Evolutionary conservation across 1,140 invertebrate species (phyloP), one percentile per base, ranked within the genome.

Genomic region (Nasonia vitripennis): DNA sequence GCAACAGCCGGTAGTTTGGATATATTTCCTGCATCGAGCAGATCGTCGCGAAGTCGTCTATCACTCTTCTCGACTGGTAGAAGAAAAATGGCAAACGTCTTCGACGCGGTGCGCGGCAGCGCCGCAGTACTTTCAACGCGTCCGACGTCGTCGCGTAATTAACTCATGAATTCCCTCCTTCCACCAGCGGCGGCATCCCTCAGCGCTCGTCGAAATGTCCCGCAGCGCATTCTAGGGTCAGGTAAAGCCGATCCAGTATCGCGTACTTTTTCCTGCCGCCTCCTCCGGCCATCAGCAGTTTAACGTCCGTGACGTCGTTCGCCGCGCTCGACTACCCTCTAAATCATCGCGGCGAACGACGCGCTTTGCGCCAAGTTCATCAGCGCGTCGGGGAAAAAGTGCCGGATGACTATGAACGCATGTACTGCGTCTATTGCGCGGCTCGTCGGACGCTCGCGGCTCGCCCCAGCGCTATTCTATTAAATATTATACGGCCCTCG

Each of bases 321-420:
- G 45, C 37, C 2, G 34, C 41, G 23, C 78, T 78, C 75, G 48
- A 67, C n/a, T 41, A 37, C 34, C 41, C 83, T 20, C 41, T 79
- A 84, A 84, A 84, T 84, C 62, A 78, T 78, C 74, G 74, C 48
- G 20, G 23, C 6, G 37, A 75, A 67, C 27, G 55, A 77, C 73
- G 14, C 81, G 14, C 81, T 11, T 82, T 27, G 71, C 48, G 45
- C 45, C 9, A 9, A 34, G 20, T 67, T 75, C 51, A 75, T 75
- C 71, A 83, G 34, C 48, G n/a, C 62, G 11, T 48, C 45, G 27
- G 78, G 78, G 14, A 81, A 81, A 81, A 81, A 74, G 23, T 55
- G n/a, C 45, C 27, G 78, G 27, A 27, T 27, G 27, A 27, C 27
- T 71, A 27, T 34, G 5, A 37, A 37, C 77, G 14, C 12, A 17